Evolutionary conservation across 1,140 invertebrate species (phyloP).

Genomic region (Heterodera schachtii): DNA sequence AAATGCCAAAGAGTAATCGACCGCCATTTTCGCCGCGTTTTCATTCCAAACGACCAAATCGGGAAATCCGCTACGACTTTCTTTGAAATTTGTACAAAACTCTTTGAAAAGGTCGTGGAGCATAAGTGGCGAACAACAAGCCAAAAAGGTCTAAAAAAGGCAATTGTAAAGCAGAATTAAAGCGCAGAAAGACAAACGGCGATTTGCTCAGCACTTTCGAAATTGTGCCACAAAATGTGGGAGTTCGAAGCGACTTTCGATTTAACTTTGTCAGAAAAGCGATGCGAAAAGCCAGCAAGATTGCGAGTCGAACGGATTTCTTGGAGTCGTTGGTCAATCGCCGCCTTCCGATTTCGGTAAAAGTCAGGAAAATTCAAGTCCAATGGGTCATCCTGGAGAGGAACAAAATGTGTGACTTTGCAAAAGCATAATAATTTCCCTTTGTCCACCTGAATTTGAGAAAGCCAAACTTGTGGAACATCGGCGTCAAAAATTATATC

Average conservation of each 20-base stretch:
- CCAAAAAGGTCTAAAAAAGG: slow-evolving; percentile 43
- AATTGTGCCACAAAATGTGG: slow-evolving; percentile 12
- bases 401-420: background rate
- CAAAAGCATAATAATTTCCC: background rate
- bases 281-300: slow-evolving; percentile 15
- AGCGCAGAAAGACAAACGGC: slow-evolving; percentile 17
- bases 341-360: slow-evolving; percentile 41
- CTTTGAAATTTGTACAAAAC: slow-evolving; percentile 70
- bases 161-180: background rate
- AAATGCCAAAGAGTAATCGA: slow-evolving; percentile 25
- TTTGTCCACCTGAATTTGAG: slow-evolving; percentile 28
- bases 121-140: slow-evolving; percentile 40
- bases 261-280: slow-evolving; percentile 34
- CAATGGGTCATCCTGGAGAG: slow-evolving; percentile 44
- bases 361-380: slow-evolving; percentile 50
- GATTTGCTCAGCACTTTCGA: slow-evolving; percentile 13
- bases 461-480: slow-evolving; percentile 51
- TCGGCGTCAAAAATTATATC: slow-evolving; percentile 53
- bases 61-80: slow-evolving; percentile 77
- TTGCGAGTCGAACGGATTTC: slow-evolving; percentile 33
- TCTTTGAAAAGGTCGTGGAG: slow-evolving; percentile 40
- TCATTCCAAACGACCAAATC: slow-evolving; percentile 81
- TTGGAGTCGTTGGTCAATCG: slow-evolving; percentile 47
- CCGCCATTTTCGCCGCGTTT: slow-evolving; percentile 63
- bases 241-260: slow-evolving; percentile 48